A percentile compares a stretch with the other conserved stretches of the same genome.
phyloP scores from a whole-genome alignment of 2,113 vertebrate genomes.

The Gasterosteus aculeatus region DNA sequence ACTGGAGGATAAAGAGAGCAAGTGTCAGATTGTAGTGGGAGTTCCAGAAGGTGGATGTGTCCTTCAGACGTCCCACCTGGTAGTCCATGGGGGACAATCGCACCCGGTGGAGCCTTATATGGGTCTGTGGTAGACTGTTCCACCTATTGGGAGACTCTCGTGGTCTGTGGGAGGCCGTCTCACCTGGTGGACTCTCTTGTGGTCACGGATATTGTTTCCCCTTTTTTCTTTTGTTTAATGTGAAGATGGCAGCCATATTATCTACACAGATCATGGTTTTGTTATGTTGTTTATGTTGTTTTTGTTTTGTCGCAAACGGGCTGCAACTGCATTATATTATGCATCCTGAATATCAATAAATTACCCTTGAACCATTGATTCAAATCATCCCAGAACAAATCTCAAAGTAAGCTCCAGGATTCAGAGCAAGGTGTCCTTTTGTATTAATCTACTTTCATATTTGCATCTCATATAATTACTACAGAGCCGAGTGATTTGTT shows the following conservation, averaged over 20 bases:
- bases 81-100: constrained; percentile 58
- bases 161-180: too few species aligned
- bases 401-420: background rate
- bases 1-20: background rate
- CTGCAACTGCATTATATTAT: background rate
- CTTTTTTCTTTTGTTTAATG: background rate
- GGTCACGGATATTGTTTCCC: background rate
- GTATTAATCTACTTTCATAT: background rate
- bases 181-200: too few species aligned
- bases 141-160: too few species aligned
- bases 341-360: background rate
- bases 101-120: constrained; percentile 7
- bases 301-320: background rate
- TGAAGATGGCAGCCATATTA: too few species aligned
- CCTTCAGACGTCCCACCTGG: constrained; percentile 60
- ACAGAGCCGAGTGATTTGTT: background rate
- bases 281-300: background rate
- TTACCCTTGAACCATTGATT: background rate
- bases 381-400: too few species aligned
- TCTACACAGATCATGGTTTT: background rate
- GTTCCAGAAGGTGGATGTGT: constrained; percentile 38
- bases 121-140: constrained; percentile 8
- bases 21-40: constrained; percentile 26
- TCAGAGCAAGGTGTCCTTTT: background rate
- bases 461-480: background rate